Conservation (phyloP, 2,113 vertebrate species). For the Saguinus midas region DNA sequence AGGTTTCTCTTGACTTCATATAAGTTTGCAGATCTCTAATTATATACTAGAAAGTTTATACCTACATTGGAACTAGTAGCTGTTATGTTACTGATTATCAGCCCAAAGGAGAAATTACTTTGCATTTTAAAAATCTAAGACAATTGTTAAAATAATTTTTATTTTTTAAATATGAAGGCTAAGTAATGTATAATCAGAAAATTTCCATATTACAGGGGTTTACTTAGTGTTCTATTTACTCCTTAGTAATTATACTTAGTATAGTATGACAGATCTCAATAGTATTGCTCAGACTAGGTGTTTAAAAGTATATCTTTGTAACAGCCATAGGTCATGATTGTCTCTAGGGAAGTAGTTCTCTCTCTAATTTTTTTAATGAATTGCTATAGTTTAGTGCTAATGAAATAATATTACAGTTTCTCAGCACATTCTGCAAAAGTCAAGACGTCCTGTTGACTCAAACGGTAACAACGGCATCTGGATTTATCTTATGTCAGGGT, state of each 20-base stretch:
- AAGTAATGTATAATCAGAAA: slow-evolving; percentile 23
- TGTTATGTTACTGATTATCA: slow-evolving; percentile 61
- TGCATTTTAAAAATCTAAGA: slow-evolving; percentile 61
- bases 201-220: slow-evolving; percentile 44
- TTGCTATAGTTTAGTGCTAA: slow-evolving; percentile 12
- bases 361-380: slow-evolving; percentile 1
- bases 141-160: slow-evolving; percentile 18
- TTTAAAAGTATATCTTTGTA: slow-evolving; percentile 47
- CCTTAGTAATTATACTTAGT: slow-evolving; percentile 61
- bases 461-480: slow-evolving; percentile 19
- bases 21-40: slow-evolving; percentile 67
- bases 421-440: slow-evolving; percentile 36
- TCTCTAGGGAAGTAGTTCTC: slow-evolving; percentile 4
- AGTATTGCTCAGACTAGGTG: background rate
- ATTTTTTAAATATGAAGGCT: background rate
- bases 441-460: slow-evolving; percentile 44
- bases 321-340: slow-evolving; percentile 10
- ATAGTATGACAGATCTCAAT: slow-evolving; percentile 16
- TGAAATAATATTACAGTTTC: slow-evolving; percentile 44
- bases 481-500: slow-evolving; percentile 28
- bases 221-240: slow-evolving; percentile 60
- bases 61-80: slow-evolving; percentile 67
- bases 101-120: slow-evolving; percentile 47
- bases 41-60: slow-evolving; percentile 66
- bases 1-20: slow-evolving; percentile 46